Conservation (phyloP, 2,888 invertebrate species). For the Nephrotoma appendiculata region DNA sequence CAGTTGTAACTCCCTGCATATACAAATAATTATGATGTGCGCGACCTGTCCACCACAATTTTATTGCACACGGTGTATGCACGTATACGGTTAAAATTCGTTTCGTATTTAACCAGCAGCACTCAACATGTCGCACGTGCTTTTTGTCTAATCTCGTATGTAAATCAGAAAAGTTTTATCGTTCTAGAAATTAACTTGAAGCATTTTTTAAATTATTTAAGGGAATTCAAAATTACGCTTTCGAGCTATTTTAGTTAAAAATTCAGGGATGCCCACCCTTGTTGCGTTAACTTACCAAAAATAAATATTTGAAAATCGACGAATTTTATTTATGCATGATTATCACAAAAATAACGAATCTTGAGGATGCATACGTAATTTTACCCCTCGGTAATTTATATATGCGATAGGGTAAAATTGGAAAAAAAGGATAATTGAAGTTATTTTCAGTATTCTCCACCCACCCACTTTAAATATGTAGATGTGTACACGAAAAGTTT, state of each 20-base stretch:
- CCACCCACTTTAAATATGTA: background rate
- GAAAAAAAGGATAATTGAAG: background rate
- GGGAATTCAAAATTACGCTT: background rate
- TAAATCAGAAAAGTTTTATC: background rate
- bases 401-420: background rate
- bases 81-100: background rate
- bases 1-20: background rate
- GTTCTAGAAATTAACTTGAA: background rate
- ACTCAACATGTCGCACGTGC: background rate
- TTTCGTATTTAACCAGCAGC: background rate
- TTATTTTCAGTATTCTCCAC: background rate
- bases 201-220: background rate
- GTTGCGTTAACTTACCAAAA: background rate
- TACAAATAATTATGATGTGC: background rate
- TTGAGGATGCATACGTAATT: background rate
- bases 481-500: too few relatives aligned
- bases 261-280: background rate
- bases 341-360: conserved; percentile 5
- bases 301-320: conserved; percentile 1
- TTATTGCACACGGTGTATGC: background rate
- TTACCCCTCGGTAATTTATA: background rate
- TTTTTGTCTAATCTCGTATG: background rate
- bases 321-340: conserved; percentile 4
- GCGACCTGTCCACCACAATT: background rate
- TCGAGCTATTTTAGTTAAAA: background rate